Evolutionary conservation across 2,888 invertebrate species (phyloP), one percentile per base, ranked within the genome.

Genomic region (Galeruca laticollis): DNA sequence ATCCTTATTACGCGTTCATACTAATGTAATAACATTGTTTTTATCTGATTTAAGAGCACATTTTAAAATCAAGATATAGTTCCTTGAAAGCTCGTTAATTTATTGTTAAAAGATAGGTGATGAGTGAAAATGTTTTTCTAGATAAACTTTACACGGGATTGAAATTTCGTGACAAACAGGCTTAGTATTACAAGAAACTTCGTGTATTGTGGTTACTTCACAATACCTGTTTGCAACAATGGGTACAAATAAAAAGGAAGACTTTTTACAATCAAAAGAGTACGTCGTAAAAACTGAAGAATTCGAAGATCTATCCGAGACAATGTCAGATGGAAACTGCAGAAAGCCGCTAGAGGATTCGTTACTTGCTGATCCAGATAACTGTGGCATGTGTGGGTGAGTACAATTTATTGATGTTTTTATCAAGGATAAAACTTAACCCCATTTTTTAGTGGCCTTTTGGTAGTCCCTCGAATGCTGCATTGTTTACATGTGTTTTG

Each of bases 401-500:
- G 82, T 79, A 40, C 13, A 43, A 35, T 35, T 60, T 69, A 61
- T 68, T 64, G 70, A 73, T 35, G 65, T 70, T 74, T 71, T 13
- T 60, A 33, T 57, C 52, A 40, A 60, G 52, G 62, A 57, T 59
- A 31, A 10, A 56, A 54, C 40, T 9, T 60, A 68, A 70, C 63
- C 60, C 35, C 1, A 57, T 33, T 62, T 56, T 76, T 69, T 66
- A 74, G 76, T 62, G 74, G 62, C 33, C 57, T 61, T 20, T 88
- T 94, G 82, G 91, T 90, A 84, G 90, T 92, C 84, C 97, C 98
- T 71, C 91, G 96, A 77, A 92, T 98, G 75, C 89, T 98, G 82
- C 92, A 94, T 80, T 98, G 98, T 87, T 91, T 98, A 84, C 98
- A 98, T 88, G 95, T 95, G 62, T 97, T 96, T 87, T 98, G 98